Conservation (phyloP, 2,888 invertebrate genomes). For the Machimus atricapillus region DNA sequence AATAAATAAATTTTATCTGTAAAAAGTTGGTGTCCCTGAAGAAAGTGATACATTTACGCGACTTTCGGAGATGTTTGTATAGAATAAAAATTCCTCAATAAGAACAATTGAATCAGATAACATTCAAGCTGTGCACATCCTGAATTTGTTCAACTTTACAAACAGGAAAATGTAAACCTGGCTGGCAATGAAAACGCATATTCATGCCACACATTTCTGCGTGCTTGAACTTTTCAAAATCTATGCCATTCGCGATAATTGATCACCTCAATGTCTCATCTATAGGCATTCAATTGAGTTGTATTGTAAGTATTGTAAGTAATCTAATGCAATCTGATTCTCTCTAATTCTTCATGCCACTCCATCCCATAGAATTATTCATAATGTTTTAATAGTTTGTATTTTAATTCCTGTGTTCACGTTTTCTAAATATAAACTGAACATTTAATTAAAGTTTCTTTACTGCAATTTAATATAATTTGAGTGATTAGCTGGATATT, state of each 20-base stretch:
- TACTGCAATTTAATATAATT: no score
- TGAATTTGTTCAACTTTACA: not conserved
- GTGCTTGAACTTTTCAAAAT: not conserved
- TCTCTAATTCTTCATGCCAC: not conserved
- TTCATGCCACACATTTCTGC: not conserved
- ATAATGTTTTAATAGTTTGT: not conserved
- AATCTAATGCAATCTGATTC: not conserved
- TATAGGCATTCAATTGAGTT: not conserved
- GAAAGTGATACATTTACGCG: not conserved
- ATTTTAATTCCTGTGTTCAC: not conserved
- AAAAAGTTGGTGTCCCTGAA: not conserved
- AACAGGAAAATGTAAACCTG: not conserved
- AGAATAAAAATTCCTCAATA: not conserved
- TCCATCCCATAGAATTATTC: not conserved
- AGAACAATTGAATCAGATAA: not conserved
- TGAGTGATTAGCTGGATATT: no score
- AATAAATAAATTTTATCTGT: not conserved
- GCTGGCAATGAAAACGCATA: not conserved
- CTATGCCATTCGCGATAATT: not conserved
- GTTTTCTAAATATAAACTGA: not conserved
- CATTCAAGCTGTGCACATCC: not conserved
- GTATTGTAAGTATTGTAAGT: no score
- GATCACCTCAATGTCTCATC: not conserved
- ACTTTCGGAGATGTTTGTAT: not conserved
- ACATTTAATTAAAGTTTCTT: no score